Conservation (phyloP, 2,888 invertebrate species). For the Hydrotaea cyrtoneurina region DNA sequence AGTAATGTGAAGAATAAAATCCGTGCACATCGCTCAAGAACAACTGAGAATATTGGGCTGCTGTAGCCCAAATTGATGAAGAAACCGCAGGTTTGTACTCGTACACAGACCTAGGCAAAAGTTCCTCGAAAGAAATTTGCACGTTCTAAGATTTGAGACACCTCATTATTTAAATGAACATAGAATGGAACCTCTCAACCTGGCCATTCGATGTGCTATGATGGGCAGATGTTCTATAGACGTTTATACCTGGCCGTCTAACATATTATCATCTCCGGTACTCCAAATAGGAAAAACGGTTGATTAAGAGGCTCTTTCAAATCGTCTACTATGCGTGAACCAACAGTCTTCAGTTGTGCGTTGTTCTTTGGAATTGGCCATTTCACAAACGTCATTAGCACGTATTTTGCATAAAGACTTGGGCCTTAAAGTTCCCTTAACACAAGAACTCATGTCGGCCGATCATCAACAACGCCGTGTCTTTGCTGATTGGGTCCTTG, state of each 20-base stretch:
- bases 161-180: conserved; percentile 62
- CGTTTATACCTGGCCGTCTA: conserved; percentile 51
- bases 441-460: no score
- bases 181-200: conserved; percentile 65
- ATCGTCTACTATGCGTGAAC: conserved; percentile 48
- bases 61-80: no score
- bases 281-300: conserved; percentile 56
- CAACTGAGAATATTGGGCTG: no score
- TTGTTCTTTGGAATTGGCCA: no score
- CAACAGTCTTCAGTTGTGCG: conserved; percentile 36
- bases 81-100: no score
- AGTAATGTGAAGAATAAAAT: no score
- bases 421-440: no score
- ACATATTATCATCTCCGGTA: conserved; percentile 54
- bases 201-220: conserved; percentile 53
- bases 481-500: no score
- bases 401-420: no score
- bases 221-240: conserved; percentile 62
- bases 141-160: conserved; percentile 43
- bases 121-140: conserved; percentile 31
- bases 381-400: no score
- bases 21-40: no score
- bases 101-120: conserved; percentile 48
- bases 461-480: no score
- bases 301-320: conserved; percentile 55